These are phyloP conservation scores for Psix sp. DNA, from an alignment of 1,140 invertebrate species.

Conservation along the genomic window DNA sequence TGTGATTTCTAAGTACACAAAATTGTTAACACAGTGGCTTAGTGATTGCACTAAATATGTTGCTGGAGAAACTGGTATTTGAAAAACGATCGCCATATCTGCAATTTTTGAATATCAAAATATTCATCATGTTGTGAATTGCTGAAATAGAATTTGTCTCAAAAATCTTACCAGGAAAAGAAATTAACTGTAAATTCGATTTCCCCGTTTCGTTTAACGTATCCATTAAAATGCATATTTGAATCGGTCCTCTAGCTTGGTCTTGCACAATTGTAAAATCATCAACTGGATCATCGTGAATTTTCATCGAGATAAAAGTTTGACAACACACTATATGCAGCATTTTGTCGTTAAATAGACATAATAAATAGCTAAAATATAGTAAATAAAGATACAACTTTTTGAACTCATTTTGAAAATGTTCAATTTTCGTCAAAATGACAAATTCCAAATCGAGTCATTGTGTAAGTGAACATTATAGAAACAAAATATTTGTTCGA, in stretches of 20 bases:
- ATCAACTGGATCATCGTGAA: slow-evolving; percentile 53
- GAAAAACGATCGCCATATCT: slow-evolving; percentile 68
- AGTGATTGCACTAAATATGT: slow-evolving; percentile 66
- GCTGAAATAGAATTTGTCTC: not conserved
- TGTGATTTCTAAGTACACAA: slow-evolving; percentile 69
- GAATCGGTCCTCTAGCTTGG: slow-evolving; percentile 37
- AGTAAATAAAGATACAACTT: no score
- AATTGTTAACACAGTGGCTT: slow-evolving; percentile 59
- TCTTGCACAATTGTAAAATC: slow-evolving; percentile 65
- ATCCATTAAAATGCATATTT: slow-evolving; percentile 63
- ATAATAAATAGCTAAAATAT: slow-evolving; percentile 56
- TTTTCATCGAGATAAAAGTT: slow-evolving; percentile 62
- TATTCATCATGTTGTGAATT: not conserved
- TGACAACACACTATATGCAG: slow-evolving; percentile 61
- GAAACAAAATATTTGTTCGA: no score
- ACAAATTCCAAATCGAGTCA: no score
- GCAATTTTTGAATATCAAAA: slow-evolving; percentile 63
- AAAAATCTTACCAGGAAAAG: slow-evolving; percentile 65
- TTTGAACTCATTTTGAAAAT: not conserved
- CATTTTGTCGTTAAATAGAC: slow-evolving; percentile 57
- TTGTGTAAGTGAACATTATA: no score
- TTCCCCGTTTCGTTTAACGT: slow-evolving; percentile 10
- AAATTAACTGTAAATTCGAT: slow-evolving; percentile 60
- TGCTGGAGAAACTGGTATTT: slow-evolving; percentile 63
- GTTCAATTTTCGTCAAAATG: not conserved